Percentiles rank a stretch among this genome's conserved stretches.
phyloP scores from a whole-genome alignment of 2,113 vertebrate species.

The Pelobates fuscus region DNA sequence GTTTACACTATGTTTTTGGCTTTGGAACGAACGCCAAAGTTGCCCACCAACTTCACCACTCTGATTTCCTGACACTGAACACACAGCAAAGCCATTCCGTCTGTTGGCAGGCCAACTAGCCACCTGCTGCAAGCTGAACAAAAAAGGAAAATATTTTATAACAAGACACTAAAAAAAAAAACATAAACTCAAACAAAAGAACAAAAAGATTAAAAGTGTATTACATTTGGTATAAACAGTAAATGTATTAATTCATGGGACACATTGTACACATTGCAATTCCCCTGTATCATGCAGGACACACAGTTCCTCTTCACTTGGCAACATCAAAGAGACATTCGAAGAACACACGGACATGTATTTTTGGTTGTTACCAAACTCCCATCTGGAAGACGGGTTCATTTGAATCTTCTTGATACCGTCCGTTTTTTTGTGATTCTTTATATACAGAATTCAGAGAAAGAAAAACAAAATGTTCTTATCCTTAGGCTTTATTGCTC shows the following conservation, averaged over 20 bases:
- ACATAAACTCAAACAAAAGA: background rate
- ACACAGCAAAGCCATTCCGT: constrained; percentile 1
- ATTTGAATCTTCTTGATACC: background rate
- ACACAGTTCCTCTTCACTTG: background rate
- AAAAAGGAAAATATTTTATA: constrained; percentile 8
- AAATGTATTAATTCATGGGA: constrained; percentile 1
- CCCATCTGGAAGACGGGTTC: constrained; percentile 14
- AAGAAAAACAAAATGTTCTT: background rate
- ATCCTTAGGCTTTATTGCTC: constrained; percentile 4
- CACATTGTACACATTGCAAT: constrained; percentile 3
- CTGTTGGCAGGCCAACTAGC: background rate
- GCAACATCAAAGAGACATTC: background rate
- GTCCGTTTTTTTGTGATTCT: background rate
- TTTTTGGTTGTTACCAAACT: background rate
- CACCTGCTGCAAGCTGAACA: constrained; percentile 26
- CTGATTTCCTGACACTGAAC: background rate
- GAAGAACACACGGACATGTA: background rate
- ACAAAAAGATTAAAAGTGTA: constrained; percentile 17
- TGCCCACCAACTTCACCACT: background rate
- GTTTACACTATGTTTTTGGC: background rate
- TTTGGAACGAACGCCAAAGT: background rate
- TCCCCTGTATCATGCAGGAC: background rate
- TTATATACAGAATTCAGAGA: background rate
- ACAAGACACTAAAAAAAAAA: constrained; percentile 2
- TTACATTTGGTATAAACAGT: background rate